These are phyloP conservation scores for Pterostichus madidus DNA, from an alignment of 2,888 invertebrate species.

Conservation along the genomic window DNA sequence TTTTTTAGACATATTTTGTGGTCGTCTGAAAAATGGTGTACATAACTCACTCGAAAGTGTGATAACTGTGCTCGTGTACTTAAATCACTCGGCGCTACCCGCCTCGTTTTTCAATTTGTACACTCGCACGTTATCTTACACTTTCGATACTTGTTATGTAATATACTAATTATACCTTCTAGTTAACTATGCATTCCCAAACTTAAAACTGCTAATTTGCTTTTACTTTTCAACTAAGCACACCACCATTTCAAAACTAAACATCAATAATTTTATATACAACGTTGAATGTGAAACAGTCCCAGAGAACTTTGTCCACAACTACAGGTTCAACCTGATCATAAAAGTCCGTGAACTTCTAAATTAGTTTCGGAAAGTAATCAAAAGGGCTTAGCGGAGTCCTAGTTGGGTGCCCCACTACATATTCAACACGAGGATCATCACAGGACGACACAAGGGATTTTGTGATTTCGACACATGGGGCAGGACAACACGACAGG, in stretches of 20 bases:
- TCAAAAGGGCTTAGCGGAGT: conserved; percentile 53
- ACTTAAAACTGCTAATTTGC: too few relatives aligned
- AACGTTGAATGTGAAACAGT: conserved; percentile 27
- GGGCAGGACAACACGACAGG: neutral
- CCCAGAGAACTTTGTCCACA: neutral
- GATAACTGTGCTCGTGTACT: too few relatives aligned
- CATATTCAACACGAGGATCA: conserved; percentile 56
- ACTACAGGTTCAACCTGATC: neutral
- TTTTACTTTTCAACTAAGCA: too few relatives aligned
- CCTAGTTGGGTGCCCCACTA: conserved; percentile 31
- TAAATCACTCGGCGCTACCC: too few relatives aligned
- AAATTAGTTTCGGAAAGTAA: conserved; percentile 64
- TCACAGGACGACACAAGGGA: conserved; percentile 25
- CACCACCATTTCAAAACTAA: conserved; percentile 2
- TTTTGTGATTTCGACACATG: conserved; percentile 26
- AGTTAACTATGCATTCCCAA: too few relatives aligned
- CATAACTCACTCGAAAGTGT: too few relatives aligned
- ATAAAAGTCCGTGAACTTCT: conserved; percentile 60
- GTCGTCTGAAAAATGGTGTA: too few relatives aligned
- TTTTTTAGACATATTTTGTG: too few relatives aligned
- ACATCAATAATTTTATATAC: neutral
- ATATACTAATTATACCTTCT: too few relatives aligned
- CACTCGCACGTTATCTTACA: too few relatives aligned
- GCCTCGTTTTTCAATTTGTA: too few relatives aligned
- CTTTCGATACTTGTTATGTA: too few relatives aligned